phyloP scores from a whole-genome alignment of 1,140 invertebrate genomes.

The Dysdera silvatica region DNA sequence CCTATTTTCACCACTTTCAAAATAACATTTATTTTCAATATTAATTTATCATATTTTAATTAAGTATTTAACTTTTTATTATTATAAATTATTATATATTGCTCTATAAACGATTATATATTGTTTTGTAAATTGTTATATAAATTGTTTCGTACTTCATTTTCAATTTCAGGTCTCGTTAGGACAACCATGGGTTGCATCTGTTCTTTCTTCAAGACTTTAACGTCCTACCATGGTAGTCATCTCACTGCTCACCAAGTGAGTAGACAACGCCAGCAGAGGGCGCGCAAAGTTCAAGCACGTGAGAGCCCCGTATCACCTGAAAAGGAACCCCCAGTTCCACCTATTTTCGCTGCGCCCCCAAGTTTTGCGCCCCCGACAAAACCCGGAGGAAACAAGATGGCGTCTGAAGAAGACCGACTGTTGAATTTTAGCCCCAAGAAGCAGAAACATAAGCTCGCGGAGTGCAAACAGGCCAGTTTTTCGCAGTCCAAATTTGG shows the following conservation, averaged over 20 bases:
- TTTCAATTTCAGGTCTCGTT: neutral
- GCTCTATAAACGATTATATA: too few relatives aligned
- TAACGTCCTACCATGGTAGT: slow-evolving; percentile 30
- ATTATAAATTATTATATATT: too few relatives aligned
- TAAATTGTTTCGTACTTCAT: neutral
- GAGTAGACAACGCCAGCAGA: slow-evolving; percentile 19
- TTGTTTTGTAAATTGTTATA: too few relatives aligned
- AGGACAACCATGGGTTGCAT: slow-evolving; percentile 24
- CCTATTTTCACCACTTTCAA: too few relatives aligned
- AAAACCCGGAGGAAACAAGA: neutral
- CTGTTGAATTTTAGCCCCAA: slow-evolving; percentile 9
- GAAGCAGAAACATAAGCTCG: slow-evolving; percentile 25
- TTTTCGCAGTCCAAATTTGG: slow-evolving; percentile 22
- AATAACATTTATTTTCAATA: too few relatives aligned
- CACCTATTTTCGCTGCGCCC: too few relatives aligned
- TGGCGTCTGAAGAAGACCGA: slow-evolving; percentile 5
- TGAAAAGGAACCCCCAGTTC: slow-evolving; percentile 6
- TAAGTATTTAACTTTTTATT: too few relatives aligned
- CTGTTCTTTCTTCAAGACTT: slow-evolving; percentile 30
- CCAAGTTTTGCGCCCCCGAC: neutral
- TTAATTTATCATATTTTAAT: too few relatives aligned
- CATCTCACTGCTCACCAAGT: slow-evolving; percentile 29
- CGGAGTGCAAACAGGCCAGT: slow-evolving; percentile 20
- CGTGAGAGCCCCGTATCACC: slow-evolving; percentile 9
- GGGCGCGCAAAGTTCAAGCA: slow-evolving; percentile 11